Conservation (phyloP, 2,888 invertebrate genomes). For the Rhynchonema sp. region DNA sequence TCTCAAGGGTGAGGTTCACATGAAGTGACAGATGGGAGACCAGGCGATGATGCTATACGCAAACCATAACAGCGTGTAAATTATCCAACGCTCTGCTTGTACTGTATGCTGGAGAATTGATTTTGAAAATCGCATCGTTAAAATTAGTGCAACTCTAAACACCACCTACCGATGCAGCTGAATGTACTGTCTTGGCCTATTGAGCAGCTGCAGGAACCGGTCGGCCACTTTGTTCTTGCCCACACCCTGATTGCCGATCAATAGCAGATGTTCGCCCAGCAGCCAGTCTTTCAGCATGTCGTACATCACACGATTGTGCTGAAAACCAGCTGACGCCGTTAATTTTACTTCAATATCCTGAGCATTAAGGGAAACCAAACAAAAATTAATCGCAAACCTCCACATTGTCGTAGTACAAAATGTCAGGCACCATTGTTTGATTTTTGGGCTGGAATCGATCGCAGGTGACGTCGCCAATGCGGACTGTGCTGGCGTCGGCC, state of each 20-base stretch:
- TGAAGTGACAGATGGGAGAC: too few relatives aligned
- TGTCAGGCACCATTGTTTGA: constrained; percentile 72
- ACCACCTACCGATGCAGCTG: constrained; percentile 55
- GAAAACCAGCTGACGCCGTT: constrained; percentile 9
- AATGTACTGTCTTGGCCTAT: constrained; percentile 77
- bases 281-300: constrained; percentile 68
- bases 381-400: constrained; percentile 42
- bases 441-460: constrained; percentile 44
- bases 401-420: constrained; percentile 78
- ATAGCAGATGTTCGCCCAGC: constrained; percentile 67
- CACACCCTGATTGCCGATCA: constrained; percentile 94
- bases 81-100: too few relatives aligned
- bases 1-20: too few relatives aligned
- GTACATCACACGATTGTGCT: constrained; percentile 66
- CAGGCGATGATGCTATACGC: too few relatives aligned
- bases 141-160: too few relatives aligned
- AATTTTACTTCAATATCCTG: neutral
- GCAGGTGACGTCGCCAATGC: constrained; percentile 42
- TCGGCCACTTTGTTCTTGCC: constrained; percentile 93
- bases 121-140: too few relatives aligned
- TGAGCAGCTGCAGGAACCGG: constrained; percentile 62
- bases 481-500: constrained; percentile 40
- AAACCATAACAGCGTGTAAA: too few relatives aligned
- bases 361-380: neutral
- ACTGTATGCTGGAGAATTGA: too few relatives aligned